Percentiles rank a stretch among this genome's conserved stretches.
These are phyloP conservation scores for Drosophila baimaii DNA, from an alignment of 1,140 invertebrate species.

Conservation along the genomic window DNA sequence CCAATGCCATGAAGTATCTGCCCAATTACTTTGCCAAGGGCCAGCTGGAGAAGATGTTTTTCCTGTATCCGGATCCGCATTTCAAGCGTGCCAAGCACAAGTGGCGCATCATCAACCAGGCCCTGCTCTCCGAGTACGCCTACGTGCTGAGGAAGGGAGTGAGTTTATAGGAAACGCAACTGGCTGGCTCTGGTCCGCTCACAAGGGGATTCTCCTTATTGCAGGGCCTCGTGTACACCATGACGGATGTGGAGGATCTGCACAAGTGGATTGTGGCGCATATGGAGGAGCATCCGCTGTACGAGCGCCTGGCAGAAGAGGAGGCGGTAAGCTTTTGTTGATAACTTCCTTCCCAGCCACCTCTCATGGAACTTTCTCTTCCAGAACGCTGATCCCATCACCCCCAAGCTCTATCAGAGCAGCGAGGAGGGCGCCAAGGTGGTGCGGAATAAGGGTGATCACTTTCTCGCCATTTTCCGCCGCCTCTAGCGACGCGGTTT, in stretches of 20 bases:
- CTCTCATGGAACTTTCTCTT: constrained; percentile 17
- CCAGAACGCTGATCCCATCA: constrained; percentile 92
- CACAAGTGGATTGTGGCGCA: constrained; percentile 98
- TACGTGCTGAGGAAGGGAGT: constrained; percentile 95
- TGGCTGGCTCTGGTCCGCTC: accelerated
- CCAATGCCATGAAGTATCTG: constrained; percentile 99
- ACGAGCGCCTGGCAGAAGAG: constrained; percentile 89
- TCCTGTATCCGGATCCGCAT: constrained; percentile 99
- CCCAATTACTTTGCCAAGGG: constrained; percentile 98
- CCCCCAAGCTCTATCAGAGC: constrained; percentile 94
- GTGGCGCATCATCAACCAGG: constrained; percentile 98
- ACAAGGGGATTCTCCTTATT: background rate
- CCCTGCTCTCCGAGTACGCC: constrained; percentile 97
- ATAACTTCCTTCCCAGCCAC: too few relatives aligned
- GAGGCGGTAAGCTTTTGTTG: constrained; percentile 87
- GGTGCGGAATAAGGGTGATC: constrained; percentile 96
- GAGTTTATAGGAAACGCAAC: constrained; percentile 66
- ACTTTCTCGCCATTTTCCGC: constrained; percentile 95
- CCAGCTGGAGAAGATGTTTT: constrained; percentile 99
- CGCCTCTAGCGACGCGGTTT: constrained; percentile 85
- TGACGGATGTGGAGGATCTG: constrained; percentile 98
- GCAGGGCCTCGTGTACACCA: constrained; percentile 96
- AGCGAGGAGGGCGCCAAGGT: constrained; percentile 99
- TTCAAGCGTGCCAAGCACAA: constrained; percentile 99
- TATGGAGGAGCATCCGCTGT: constrained; percentile 96